Conservation (phyloP, 64 coral and sea anemone genomes). For the Cladopsammia gracilis region DNA sequence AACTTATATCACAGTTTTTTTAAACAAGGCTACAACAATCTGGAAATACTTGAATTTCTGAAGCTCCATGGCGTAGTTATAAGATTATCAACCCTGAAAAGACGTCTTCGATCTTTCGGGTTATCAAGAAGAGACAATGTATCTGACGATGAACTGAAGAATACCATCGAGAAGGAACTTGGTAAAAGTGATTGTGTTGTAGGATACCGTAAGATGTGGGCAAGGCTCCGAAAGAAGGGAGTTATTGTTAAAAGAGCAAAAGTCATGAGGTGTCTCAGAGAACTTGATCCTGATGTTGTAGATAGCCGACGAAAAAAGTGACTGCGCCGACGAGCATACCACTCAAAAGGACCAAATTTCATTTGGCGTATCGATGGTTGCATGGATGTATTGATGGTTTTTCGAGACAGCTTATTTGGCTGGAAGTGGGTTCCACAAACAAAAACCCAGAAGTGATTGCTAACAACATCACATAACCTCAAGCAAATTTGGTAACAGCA, state of each 20-base stretch:
- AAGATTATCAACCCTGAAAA: constrained; percentile 68
- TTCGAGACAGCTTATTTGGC: neutral
- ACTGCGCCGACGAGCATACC: neutral
- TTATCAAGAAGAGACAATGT: constrained; percentile 39
- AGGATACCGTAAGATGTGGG: constrained; percentile 19
- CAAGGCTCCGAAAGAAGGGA: neutral
- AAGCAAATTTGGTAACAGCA: neutral
- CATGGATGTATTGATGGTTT: neutral
- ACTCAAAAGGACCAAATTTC: neutral
- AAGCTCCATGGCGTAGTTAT: constrained; percentile 35
- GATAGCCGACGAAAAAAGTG: neutral
- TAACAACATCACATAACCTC: neutral
- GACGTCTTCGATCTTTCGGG: neutral
- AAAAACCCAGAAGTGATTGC: neutral
- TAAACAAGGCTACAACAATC: constrained; percentile 61
- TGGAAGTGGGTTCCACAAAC: constrained; percentile 3
- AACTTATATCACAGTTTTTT: too few relatives aligned
- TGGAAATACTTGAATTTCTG: constrained; percentile 65
- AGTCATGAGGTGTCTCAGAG: neutral
- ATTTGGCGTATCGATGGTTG: neutral
- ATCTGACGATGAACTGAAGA: constrained; percentile 47
- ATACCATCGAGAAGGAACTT: neutral
- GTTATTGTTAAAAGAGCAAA: neutral
- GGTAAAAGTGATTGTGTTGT: constrained; percentile 23
- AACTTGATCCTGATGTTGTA: neutral